Conservation (phyloP, 2,797 vertebrate species). For the Pseudocheirus occidentalis region DNA sequence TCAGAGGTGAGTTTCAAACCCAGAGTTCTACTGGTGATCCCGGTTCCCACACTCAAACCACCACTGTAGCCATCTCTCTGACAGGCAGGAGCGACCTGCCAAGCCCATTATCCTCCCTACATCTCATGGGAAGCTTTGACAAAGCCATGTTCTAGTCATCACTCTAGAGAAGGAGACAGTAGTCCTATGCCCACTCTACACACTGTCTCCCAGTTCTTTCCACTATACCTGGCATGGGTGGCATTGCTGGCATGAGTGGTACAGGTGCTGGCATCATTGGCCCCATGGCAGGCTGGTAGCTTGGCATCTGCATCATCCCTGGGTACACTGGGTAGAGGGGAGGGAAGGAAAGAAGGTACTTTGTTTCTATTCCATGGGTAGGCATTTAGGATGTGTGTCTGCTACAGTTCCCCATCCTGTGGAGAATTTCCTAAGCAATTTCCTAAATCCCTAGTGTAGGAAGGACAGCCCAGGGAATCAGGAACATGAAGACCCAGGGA, state of each 20-base stretch:
- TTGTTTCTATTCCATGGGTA: background rate
- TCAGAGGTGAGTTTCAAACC: background rate
- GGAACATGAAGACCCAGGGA: background rate
- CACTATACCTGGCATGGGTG: constrained; percentile 87
- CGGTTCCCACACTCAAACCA: background rate
- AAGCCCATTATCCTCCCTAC: background rate
- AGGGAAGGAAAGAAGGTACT: background rate
- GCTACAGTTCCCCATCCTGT: background rate
- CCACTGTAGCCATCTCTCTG: background rate
- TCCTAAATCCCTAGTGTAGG: background rate
- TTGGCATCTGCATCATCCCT: constrained; percentile 85
- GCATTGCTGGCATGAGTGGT: constrained; percentile 81
- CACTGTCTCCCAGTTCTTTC: background rate
- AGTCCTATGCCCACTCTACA: background rate
- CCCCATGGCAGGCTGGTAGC: constrained; percentile 88
- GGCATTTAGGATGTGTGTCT: background rate
- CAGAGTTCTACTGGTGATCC: background rate
- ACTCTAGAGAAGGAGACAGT: background rate
- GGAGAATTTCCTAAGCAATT: no score
- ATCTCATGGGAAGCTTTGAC: background rate
- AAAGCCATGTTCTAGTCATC: background rate
- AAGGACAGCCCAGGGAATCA: background rate
- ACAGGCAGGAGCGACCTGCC: fast-evolving
- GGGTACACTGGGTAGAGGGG: constrained; percentile 82
- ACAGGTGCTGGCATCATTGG: constrained; percentile 85